Base-by-base conservation (phyloP, 2,888 invertebrate genomes). In the Penaeus monodon region DNA sequence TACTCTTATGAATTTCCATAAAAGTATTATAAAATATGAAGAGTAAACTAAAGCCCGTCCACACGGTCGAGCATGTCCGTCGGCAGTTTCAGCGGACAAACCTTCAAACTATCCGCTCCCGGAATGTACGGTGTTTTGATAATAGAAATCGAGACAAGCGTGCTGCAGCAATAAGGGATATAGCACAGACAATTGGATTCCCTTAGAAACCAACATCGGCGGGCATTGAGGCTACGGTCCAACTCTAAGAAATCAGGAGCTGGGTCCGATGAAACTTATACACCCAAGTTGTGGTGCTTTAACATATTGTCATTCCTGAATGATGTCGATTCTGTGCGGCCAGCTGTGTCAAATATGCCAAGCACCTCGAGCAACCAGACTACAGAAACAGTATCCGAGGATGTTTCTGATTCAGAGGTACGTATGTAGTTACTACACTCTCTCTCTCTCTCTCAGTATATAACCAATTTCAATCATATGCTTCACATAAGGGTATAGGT, bases 161-260 rank as follows among this genome's bases (percentile, higher is more conserved):
- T n/a, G 7, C 68, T 68, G 68, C 68, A 68, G 68, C 68, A 68
- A 27, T 68, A 68, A 68, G 68, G 68, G 68, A 68, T 68, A 68
- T 68, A 68, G 68, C 68, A 68, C 68, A 68, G 68, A 68, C 68
- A 68, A 68, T 68, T 68, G 68, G 68, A 68, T 68, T 68, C 68
- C 68, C 12, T 68, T 12, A 68, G 68, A 68, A 68, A 68, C 68
- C 68, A 68, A 68, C 68, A 68, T 68, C 7, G 68, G 68, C 68
- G 68, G 12, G 68, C 4, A 68, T 68, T 68, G 68, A 68, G 68
- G 68, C 68, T 68, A 68, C 4, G 4, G 68, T 68, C 7, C 68
- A 68, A 7, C 4, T 68, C 68, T 6, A 68, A 68, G 68, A 68
- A 68, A 68, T 68, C 68, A 68, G 68, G 68, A 68, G 68, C 68